Conservation (phyloP, 2,113 vertebrate genomes). For the Dunckerocampus dactyliophorus region DNA sequence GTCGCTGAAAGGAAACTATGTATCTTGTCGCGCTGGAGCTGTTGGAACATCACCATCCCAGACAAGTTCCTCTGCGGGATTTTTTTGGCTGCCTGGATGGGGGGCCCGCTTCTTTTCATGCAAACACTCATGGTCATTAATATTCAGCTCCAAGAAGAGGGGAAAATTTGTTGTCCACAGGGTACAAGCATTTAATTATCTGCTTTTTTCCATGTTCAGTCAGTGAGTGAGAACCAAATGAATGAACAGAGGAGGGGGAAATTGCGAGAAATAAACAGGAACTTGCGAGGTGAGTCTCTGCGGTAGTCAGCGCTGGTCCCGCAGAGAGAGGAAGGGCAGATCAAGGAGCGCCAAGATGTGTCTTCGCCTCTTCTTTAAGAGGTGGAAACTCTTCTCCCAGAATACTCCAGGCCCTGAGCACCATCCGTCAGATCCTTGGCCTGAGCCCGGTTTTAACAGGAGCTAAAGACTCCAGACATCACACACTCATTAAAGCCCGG, state of each 20-base stretch:
- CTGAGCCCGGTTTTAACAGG: slow-evolving; percentile 55
- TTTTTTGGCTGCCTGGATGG: slow-evolving; percentile 81
- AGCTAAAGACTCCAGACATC: slow-evolving; percentile 68
- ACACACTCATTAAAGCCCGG: slow-evolving; percentile 68
- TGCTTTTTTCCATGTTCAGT: slow-evolving; percentile 73
- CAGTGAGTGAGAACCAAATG: slow-evolving; percentile 61
- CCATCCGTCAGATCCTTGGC: slow-evolving; percentile 65
- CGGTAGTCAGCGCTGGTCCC: slow-evolving; percentile 58
- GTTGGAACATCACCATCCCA: slow-evolving; percentile 82
- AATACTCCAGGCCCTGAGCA: slow-evolving; percentile 49
- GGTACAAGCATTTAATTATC: slow-evolving; percentile 84
- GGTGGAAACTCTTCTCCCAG: slow-evolving; percentile 62
- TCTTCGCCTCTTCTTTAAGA: slow-evolving; percentile 56
- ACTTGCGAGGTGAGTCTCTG: slow-evolving; percentile 61
- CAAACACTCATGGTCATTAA: slow-evolving; percentile 73
- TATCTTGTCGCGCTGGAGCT: slow-evolving; percentile 98
- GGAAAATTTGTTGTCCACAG: slow-evolving; percentile 73
- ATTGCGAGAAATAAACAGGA: slow-evolving; percentile 71
- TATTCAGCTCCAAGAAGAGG: slow-evolving; percentile 78
- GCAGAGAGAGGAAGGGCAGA: slow-evolving; percentile 53
- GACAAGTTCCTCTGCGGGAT: slow-evolving; percentile 90
- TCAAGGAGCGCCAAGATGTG: slow-evolving; percentile 61
- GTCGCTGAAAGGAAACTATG: slow-evolving; percentile 98
- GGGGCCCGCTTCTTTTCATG: slow-evolving; percentile 79
- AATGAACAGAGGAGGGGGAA: slow-evolving; percentile 58